Conservation (phyloP, 2,797 vertebrate species). For the Apogon hyalosoma region DNA sequence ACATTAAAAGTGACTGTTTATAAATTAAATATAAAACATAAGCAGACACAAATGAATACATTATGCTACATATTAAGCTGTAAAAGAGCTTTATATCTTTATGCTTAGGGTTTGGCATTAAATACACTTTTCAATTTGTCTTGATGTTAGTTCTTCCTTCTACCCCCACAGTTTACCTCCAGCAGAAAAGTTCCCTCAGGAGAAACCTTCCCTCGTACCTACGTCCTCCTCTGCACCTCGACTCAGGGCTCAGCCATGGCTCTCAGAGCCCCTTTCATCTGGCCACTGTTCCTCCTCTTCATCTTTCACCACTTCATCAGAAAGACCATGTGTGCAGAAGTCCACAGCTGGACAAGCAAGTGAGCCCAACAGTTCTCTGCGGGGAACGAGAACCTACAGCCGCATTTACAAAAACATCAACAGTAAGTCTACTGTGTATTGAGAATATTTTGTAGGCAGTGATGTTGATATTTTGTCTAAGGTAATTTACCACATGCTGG, state of each 20-base stretch:
- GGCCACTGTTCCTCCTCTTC: constrained; percentile 53
- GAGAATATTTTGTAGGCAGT: too few relatives aligned
- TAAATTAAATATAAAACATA: too few relatives aligned
- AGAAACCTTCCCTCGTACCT: constrained; percentile 77
- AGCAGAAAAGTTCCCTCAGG: constrained; percentile 83
- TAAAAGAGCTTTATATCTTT: too few relatives aligned
- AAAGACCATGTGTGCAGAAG: constrained; percentile 64
- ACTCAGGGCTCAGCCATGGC: constrained; percentile 54
- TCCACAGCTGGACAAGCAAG: constrained; percentile 37
- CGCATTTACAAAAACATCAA: constrained; percentile 82
- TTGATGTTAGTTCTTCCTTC: neutral
- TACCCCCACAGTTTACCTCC: constrained; percentile 82
- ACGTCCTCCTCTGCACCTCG: constrained; percentile 50
- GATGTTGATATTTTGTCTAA: neutral
- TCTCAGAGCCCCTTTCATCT: constrained; percentile 73
- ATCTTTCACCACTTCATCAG: constrained; percentile 25
- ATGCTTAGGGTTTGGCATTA: too few relatives aligned
- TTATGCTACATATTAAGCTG: too few relatives aligned
- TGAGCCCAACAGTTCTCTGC: constrained; percentile 39
- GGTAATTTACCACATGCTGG: neutral
- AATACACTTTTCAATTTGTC: neutral
- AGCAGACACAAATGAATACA: too few relatives aligned
- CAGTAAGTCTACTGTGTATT: constrained; percentile 77
- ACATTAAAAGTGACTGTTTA: too few relatives aligned
- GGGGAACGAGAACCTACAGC: constrained; percentile 80